Percentiles rank a stretch among this genome's conserved stretches.
Conservation (phyloP, 2,888 invertebrate species). For the Aphodius sticticus region DNA sequence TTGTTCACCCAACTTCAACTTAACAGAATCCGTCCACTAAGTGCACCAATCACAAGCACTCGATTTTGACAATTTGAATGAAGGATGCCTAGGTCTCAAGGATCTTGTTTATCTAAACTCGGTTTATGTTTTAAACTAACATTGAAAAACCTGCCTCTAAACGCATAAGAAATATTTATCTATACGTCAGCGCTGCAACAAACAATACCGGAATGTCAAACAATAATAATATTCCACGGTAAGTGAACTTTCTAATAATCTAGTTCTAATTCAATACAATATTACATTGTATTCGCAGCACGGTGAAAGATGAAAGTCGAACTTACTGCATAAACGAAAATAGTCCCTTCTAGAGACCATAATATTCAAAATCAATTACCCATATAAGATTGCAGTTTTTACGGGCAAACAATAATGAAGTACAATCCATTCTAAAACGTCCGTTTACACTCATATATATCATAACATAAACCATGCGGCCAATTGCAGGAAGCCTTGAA, state of each 20-base stretch:
- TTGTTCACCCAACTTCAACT: too few species aligned
- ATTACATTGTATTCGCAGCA: not conserved
- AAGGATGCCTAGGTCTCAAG: too few species aligned
- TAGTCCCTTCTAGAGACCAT: not conserved
- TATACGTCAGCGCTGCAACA: not conserved
- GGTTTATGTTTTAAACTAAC: too few species aligned
- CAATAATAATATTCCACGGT: not conserved
- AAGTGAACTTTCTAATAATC: not conserved
- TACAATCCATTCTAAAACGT: not conserved
- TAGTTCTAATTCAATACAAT: not conserved
- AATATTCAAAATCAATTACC: not conserved
- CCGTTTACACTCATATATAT: not conserved
- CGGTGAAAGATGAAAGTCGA: constrained; percentile 4
- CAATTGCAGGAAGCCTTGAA: not conserved
- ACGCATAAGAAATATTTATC: not conserved
- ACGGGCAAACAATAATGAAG: not conserved
- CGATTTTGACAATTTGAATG: too few species aligned
- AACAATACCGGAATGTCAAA: not conserved
- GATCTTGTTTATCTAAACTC: too few species aligned
- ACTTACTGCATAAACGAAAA: not conserved
- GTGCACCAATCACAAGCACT: too few species aligned
- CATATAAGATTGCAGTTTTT: not conserved
- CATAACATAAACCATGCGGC: not conserved
- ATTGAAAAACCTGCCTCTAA: not conserved
- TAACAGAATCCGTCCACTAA: too few species aligned